These are phyloP conservation scores for Orchestes rusci DNA, from an alignment of 2,888 invertebrate genomes.

Conservation along the genomic window DNA sequence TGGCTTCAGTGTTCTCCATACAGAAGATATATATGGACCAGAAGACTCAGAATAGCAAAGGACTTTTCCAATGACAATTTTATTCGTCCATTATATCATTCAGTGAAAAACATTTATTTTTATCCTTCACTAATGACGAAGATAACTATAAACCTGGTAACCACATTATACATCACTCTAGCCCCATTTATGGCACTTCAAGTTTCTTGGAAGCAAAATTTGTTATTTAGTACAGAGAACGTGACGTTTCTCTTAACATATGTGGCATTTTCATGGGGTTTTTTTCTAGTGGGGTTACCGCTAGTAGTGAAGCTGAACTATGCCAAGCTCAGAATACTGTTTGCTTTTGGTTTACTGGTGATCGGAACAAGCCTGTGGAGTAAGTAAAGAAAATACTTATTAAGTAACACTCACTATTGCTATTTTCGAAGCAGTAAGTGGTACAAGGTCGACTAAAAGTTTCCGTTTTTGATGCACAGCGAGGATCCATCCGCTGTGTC, in stretches of 20 bases:
- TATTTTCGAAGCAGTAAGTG: no score
- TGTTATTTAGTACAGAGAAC: slow-evolving; percentile 24
- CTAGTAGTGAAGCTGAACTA: slow-evolving; percentile 27
- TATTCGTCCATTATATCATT: slow-evolving; percentile 24
- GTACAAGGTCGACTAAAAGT: no score
- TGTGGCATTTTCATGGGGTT: slow-evolving; percentile 32
- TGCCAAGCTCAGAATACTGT: slow-evolving; percentile 25
- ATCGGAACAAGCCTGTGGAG: slow-evolving; percentile 29
- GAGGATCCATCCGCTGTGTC: no score
- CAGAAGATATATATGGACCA: slow-evolving; percentile 28
- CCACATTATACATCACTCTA: slow-evolving; percentile 26
- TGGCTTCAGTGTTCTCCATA: slow-evolving; percentile 28
- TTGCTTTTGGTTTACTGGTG: slow-evolving; percentile 27
- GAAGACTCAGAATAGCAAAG: slow-evolving; percentile 22
- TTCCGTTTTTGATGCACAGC: no score
- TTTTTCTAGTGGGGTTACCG: slow-evolving; percentile 30
- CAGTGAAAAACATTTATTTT: slow-evolving; percentile 28
- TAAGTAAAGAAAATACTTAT: no score
- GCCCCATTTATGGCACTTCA: slow-evolving; percentile 27
- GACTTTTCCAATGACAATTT: slow-evolving; percentile 27
- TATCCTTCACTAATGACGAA: slow-evolving; percentile 29
- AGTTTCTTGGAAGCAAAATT: slow-evolving; percentile 20
- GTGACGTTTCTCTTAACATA: slow-evolving; percentile 31
- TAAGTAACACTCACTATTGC: no score
- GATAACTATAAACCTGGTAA: slow-evolving; percentile 20